phyloP scores from a whole-genome alignment of 2,113 vertebrate species.

The Rhynchomys soricoides region DNA sequence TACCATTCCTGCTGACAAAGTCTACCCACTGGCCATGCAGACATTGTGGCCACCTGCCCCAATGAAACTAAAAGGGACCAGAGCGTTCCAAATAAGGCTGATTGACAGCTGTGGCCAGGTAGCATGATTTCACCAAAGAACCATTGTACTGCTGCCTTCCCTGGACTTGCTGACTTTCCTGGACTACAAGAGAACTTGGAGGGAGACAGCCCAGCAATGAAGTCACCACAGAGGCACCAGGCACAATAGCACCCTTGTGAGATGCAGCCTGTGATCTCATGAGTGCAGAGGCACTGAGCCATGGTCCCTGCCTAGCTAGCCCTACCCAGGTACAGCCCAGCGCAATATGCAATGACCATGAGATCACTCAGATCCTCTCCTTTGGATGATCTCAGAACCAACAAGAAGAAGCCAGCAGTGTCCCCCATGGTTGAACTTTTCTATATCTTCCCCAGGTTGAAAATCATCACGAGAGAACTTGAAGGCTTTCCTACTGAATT shows the following conservation, averaged over 20 bases:
- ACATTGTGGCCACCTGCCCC: background rate
- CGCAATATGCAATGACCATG: background rate
- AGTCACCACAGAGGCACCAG: conserved; percentile 73
- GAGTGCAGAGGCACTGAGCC: conserved; percentile 9
- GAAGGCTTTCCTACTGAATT: background rate
- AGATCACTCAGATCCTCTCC: conserved; percentile 6
- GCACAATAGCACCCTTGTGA: conserved; percentile 68
- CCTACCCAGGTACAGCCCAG: conserved; percentile 16
- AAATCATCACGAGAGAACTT: background rate
- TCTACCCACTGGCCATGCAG: background rate
- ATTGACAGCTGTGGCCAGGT: conserved; percentile 58
- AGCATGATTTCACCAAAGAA: conserved; percentile 80
- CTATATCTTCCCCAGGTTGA: background rate
- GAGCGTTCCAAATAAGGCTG: conserved; percentile 59
- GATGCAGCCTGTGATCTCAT: conserved; percentile 64
- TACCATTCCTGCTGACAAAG: background rate
- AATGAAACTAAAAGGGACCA: background rate
- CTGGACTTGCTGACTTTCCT: conserved; percentile 75
- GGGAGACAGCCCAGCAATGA: conserved; percentile 68
- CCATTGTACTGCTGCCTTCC: conserved; percentile 79
- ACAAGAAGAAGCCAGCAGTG: background rate
- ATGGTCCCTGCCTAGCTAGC: background rate
- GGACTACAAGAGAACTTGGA: conserved; percentile 71
- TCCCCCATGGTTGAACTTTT: background rate
- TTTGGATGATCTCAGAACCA: background rate